Base-by-base conservation (phyloP, 1,140 invertebrate genomes). In the Coenobita brevimanus region DNA sequence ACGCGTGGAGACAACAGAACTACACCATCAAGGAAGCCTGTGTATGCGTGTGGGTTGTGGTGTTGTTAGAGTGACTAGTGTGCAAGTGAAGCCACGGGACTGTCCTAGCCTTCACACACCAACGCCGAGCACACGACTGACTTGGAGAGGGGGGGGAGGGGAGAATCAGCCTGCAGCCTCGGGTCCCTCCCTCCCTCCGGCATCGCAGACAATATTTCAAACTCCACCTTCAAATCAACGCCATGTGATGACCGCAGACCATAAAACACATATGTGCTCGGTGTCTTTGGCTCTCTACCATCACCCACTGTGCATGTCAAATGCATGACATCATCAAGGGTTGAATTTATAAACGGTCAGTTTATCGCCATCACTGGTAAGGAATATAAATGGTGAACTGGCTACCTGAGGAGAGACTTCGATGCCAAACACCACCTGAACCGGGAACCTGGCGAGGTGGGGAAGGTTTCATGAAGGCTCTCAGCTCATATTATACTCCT, bases 371-470 rank as follows among this genome's bases (percentile, higher is more conserved):
- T n/a, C n/a, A n/a, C n/a, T n/a, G n/a, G n/a, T n/a, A n/a, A n/a
- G n/a, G n/a, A n/a, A n/a, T n/a, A 21, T 50, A 30, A 87, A 80
- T 67, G 30, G n/a, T 46, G 21, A 81, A 69, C 60, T 87, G 84
- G 76, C 67, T 79, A 87, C 84, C 50, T 54, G 38, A 30, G 17
- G 24, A 38, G 75, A 57, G 76, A 87, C 24, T 81, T 81, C 76
- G 76, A 80, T 87, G 84, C 84, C 67, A 87, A 30, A 80, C 43
- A 30, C n/a, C 76, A 60, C 84, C 57, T 64, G 76, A 71, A 46
- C 0, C 27, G 24, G 17, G 24, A 50, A 8, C 43, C 67, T 38
- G 67, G 17, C 67, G 62, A n/a, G 62, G 6, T 17, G 46, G 17
- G 46, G n/a, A n/a, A n/a, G n/a, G n/a, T n/a, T n/a, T n/a, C n/a